Conservation (phyloP, 1,140 invertebrate genomes). For the Oppia nitens region DNA sequence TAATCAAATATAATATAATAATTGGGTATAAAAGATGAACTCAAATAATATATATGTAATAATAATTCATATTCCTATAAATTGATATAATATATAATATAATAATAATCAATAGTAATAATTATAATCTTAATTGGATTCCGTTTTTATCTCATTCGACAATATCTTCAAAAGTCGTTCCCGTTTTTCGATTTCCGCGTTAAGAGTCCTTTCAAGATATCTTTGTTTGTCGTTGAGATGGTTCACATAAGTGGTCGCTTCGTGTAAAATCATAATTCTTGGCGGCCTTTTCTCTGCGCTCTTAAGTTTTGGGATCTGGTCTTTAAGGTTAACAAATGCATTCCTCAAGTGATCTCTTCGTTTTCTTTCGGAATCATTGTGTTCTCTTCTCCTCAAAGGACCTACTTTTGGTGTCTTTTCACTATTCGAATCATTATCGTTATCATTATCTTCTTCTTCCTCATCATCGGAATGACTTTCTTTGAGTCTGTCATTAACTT, state of each 20-base stretch:
- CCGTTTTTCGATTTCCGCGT: slow-evolving; percentile 9
- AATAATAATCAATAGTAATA: too few species aligned
- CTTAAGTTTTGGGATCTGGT: slow-evolving; percentile 18
- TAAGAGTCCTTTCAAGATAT: slow-evolving; percentile 10
- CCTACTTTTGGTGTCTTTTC: background rate
- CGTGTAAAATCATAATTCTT: slow-evolving; percentile 17
- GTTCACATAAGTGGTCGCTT: slow-evolving; percentile 12
- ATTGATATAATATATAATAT: too few species aligned
- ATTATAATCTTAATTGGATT: background rate
- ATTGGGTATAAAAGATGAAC: too few species aligned
- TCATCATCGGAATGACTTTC: background rate
- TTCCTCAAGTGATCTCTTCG: slow-evolving; percentile 18
- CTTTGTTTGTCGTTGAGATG: slow-evolving; percentile 11
- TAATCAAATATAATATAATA: too few species aligned
- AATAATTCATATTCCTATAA: too few species aligned
- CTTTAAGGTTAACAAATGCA: slow-evolving; percentile 16
- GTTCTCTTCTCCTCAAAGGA: slow-evolving; percentile 13
- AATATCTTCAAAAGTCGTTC: slow-evolving; percentile 13
- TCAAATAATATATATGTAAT: too few species aligned
- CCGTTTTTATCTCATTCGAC: background rate
- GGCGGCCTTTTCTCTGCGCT: slow-evolving; percentile 15
- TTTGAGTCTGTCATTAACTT: background rate
- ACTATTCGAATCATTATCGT: background rate
- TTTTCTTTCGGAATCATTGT: slow-evolving; percentile 19
- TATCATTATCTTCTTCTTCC: too few species aligned